Evolutionary conservation across 2,113 vertebrate genomes (phyloP).

Genomic region (Campylorhamphus procurvoides): DNA sequence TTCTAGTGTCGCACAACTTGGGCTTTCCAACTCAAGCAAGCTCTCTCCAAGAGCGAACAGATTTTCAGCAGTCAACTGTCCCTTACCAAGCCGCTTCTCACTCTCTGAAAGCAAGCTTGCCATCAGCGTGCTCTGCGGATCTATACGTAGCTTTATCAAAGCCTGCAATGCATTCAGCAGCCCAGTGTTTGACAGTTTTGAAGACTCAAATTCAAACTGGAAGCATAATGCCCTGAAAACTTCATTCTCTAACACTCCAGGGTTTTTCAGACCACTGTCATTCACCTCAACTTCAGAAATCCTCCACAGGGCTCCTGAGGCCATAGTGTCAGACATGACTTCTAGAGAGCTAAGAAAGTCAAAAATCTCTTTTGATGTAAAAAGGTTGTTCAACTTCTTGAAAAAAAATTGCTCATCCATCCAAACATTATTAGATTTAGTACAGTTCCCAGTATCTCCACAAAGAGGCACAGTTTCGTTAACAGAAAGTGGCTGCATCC

Average conservation of each 20-base stretch:
- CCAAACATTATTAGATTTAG: conserved; percentile 49
- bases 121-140: conserved; percentile 79
- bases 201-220: conserved; percentile 78
- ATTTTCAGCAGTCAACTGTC: conserved; percentile 65
- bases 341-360: conserved; percentile 70
- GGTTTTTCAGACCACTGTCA: conserved; percentile 53
- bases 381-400: conserved; percentile 59
- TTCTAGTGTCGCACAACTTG: conserved; percentile 49
- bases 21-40: conserved; percentile 76
- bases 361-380: conserved; percentile 78
- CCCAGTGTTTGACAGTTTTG: conserved; percentile 69
- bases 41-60: conserved; percentile 83
- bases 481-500: conserved; percentile 55
- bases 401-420: conserved; percentile 71
- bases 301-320: conserved; percentile 78
- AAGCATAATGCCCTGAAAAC: conserved; percentile 80
- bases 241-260: conserved; percentile 70
- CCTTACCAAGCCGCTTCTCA: conserved; percentile 73
- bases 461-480: conserved; percentile 62
- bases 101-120: conserved; percentile 80
- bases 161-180: conserved; percentile 81
- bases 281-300: conserved; percentile 83
- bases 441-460: background rate
- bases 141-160: conserved; percentile 77
- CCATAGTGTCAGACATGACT: conserved; percentile 77